Percentiles rank a stretch among this genome's conserved stretches.
phyloP scores from a whole-genome alignment of 1,140 invertebrate species.

The Mercenaria mercenaria region DNA sequence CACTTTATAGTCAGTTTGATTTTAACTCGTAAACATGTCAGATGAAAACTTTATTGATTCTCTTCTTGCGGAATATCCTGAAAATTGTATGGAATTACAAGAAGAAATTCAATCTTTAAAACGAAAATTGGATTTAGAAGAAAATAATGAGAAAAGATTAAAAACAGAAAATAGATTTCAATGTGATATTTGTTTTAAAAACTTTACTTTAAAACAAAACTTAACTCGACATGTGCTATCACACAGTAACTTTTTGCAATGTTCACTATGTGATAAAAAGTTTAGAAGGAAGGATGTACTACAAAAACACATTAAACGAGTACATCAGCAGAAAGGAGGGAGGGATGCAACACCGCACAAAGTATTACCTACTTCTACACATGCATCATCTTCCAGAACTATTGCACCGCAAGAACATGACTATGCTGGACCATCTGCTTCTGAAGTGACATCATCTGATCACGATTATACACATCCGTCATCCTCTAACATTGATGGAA shows the following conservation, averaged over 20 bases:
- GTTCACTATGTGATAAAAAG: constrained; percentile 41
- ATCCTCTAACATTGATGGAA: background rate
- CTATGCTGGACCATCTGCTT: background rate
- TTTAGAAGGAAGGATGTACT: constrained; percentile 44
- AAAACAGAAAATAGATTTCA: constrained; percentile 6
- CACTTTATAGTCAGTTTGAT: background rate
- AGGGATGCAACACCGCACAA: background rate
- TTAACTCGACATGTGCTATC: constrained; percentile 50
- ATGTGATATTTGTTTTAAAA: constrained; percentile 60
- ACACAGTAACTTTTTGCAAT: constrained; percentile 49
- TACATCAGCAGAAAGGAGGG: constrained; percentile 21
- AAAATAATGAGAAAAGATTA: background rate
- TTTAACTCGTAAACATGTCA: background rate
- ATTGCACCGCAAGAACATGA: background rate
- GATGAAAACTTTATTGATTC: constrained; percentile 13
- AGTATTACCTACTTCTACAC: background rate
- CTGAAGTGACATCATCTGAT: background rate
- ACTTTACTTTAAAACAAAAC: constrained; percentile 14
- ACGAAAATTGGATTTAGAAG: constrained; percentile 41
- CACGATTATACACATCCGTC: background rate
- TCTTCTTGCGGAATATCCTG: background rate
- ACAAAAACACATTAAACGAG: constrained; percentile 21
- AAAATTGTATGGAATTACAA: constrained; percentile 29
- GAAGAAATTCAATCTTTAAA: constrained; percentile 46
- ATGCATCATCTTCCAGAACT: constrained; percentile 12